Evolutionary conservation across 1,140 invertebrate species (phyloP).

Genomic region (Portunus trituberculatus): DNA sequence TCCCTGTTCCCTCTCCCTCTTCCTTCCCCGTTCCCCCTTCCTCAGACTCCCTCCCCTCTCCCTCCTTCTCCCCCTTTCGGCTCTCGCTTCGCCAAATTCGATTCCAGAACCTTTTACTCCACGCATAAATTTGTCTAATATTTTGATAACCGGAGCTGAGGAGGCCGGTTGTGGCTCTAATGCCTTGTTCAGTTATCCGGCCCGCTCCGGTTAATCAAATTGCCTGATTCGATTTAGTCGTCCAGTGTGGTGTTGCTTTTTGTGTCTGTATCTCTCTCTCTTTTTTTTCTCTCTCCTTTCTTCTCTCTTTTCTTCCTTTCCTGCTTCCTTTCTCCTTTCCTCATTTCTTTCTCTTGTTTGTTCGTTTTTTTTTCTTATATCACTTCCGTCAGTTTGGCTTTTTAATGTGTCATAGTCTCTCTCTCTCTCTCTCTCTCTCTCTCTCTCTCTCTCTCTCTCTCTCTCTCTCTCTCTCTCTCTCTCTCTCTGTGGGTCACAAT

Average conservation of each 20-base stretch:
- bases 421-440: no score
- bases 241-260: not conserved
- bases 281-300: not conserved
- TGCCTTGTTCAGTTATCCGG: constrained; percentile 37
- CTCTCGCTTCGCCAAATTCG: constrained; percentile 31
- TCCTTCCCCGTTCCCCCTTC: not conserved
- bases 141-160: constrained; percentile 48
- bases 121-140: constrained; percentile 55
- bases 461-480: no score
- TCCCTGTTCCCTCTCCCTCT: not conserved
- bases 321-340: no score
- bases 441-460: no score
- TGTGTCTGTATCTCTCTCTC: not conserved
- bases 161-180: constrained; percentile 27
- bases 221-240: constrained; percentile 47
- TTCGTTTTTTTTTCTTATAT: no score
- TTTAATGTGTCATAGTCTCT: no score
- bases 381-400: no score
- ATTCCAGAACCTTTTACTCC: constrained; percentile 15
- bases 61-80: not conserved
- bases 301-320: not conserved
- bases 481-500: no score
- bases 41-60: not conserved
- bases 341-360: no score
- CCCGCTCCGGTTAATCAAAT: constrained; percentile 45